These are phyloP conservation scores for Caracal caracal DNA, from an alignment of 2,113 vertebrate species.

Conservation along the genomic window DNA sequence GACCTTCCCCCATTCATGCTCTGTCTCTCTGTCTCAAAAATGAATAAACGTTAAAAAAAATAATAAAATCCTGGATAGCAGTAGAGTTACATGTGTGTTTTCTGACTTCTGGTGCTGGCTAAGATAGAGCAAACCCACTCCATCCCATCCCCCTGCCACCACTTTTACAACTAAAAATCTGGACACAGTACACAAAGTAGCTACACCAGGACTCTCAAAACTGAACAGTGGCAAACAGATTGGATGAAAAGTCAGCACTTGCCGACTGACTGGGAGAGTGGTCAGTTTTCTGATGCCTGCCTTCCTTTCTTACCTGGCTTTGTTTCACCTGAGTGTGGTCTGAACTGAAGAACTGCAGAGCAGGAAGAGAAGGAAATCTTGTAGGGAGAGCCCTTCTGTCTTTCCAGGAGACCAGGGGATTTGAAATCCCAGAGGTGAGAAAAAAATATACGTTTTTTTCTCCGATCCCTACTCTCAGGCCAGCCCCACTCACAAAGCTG, in stretches of 20 bases:
- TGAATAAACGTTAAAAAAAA: too few relatives aligned
- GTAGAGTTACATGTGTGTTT: not conserved
- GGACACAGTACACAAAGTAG: not conserved
- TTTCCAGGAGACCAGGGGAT: rapidly evolving
- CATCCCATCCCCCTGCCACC: not conserved
- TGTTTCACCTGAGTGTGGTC: not conserved
- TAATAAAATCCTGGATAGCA: not conserved
- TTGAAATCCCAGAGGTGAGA: not conserved
- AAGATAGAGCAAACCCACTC: not conserved
- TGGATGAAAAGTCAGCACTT: not conserved
- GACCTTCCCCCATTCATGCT: too few relatives aligned
- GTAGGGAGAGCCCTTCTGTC: not conserved
- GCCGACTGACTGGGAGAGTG: not conserved
- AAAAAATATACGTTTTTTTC: not conserved
- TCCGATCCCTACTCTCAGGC: not conserved
- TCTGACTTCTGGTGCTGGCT: not conserved
- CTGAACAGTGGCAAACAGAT: not conserved
- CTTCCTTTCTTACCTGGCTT: not conserved
- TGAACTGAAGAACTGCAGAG: not conserved
- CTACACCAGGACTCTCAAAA: not conserved
- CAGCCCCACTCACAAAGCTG: not conserved
- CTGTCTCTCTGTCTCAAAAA: too few relatives aligned
- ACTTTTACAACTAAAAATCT: not conserved
- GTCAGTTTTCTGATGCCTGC: not conserved
- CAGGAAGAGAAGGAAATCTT: not conserved